These are phyloP conservation scores for Watsonalla cultraria DNA, from an alignment of 2,888 invertebrate genomes.

Conservation along the genomic window DNA sequence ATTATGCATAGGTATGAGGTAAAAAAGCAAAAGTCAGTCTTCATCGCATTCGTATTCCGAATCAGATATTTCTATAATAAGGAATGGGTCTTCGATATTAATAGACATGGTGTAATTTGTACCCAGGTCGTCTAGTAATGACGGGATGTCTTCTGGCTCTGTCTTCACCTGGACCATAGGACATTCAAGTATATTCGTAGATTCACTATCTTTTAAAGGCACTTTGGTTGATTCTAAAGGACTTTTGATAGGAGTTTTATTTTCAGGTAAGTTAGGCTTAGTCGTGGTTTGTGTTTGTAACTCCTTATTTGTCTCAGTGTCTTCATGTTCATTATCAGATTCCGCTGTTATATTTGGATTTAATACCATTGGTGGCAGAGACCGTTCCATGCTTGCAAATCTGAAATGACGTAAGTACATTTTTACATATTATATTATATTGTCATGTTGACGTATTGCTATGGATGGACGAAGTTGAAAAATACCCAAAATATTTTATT, in stretches of 20 bases:
- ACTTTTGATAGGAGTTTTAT: background rate
- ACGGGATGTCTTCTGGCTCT: constrained; percentile 21
- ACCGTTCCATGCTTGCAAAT: background rate
- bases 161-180: constrained; percentile 1
- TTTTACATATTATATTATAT: background rate
- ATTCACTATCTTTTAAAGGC: no score
- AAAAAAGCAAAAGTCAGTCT: constrained; percentile 1
- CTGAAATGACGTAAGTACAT: background rate
- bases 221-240: no score
- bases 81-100: constrained; percentile 48
- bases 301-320: background rate
- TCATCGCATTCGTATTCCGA: constrained; percentile 35
- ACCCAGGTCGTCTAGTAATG: constrained; percentile 36
- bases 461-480: no score
- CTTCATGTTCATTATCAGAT: constrained; percentile 1
- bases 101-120: constrained; percentile 33
- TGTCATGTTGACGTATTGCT: no score
- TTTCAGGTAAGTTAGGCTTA: background rate
- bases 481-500: no score
- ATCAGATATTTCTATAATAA: constrained; percentile 52
- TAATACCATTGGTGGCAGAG: background rate
- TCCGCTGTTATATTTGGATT: background rate
- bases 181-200: no score
- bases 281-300: background rate
- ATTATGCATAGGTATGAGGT: no score